Conservation (phyloP, 2,797 vertebrate species). For the Pantherophis alleghaniensis region DNA sequence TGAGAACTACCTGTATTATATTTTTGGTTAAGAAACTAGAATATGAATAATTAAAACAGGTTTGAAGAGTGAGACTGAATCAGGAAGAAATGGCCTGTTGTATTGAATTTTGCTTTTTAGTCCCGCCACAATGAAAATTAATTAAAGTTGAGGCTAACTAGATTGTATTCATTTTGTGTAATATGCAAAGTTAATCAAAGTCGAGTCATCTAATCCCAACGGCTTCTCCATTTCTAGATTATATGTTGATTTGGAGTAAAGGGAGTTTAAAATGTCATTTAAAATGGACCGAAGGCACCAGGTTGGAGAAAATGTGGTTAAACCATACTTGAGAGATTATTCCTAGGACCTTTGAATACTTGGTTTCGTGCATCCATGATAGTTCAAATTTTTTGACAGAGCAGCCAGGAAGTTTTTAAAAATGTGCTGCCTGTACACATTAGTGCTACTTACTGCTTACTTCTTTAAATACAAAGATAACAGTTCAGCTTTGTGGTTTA, state of each 20-base stretch:
- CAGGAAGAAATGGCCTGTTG: neutral
- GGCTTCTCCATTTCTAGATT: neutral
- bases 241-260: neutral
- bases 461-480: neutral
- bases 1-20: neutral
- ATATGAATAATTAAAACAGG: neutral
- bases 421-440: accelerated
- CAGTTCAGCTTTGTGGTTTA: neutral
- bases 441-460: neutral
- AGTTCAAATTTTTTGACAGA: neutral
- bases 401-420: neutral
- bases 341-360: neutral
- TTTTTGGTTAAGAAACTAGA: neutral
- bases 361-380: neutral
- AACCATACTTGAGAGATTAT: neutral
- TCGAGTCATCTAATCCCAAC: neutral
- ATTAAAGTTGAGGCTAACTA: neutral
- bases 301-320: neutral
- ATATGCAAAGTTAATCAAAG: neutral
- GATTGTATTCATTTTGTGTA: neutral
- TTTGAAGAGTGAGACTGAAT: neutral
- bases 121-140: neutral
- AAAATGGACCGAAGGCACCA: neutral
- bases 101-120: neutral
- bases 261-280: neutral